A percentile compares a stretch with the other conserved stretches of the same genome.
Evolutionary conservation across 2,888 invertebrate genomes (phyloP).

Genomic region (Cremastinae sp.): DNA sequence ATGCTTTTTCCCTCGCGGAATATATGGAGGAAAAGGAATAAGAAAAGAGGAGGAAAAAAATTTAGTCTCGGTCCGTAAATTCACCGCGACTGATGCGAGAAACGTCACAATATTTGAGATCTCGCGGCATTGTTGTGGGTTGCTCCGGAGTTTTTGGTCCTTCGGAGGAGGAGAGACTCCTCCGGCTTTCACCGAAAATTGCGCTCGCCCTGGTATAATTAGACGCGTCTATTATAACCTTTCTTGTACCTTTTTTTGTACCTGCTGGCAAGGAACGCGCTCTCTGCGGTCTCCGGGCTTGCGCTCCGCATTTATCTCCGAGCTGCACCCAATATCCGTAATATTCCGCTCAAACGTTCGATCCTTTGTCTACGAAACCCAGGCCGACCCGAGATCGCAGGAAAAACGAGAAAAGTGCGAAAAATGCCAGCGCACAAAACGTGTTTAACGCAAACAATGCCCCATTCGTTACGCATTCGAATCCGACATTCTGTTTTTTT

Average conservation of each 20-base stretch:
- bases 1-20: slow-evolving; percentile 54
- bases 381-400: slow-evolving; percentile 4
- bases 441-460: slow-evolving; percentile 20
- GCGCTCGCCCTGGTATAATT: slow-evolving; percentile 49
- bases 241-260: slow-evolving; percentile 27
- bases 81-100: slow-evolving; percentile 50
- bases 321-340: slow-evolving; percentile 18
- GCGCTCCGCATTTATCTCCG: neutral
- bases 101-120: slow-evolving; percentile 62
- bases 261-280: neutral
- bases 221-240: slow-evolving; percentile 43
- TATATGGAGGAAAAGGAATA: neutral
- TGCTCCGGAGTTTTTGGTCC: slow-evolving; percentile 30
- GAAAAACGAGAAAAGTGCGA: slow-evolving; percentile 21
- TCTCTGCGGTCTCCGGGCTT: slow-evolving; percentile 10
- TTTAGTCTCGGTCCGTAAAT: slow-evolving; percentile 34
- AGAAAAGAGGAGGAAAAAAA: slow-evolving; percentile 10
- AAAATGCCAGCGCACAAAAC: slow-evolving; percentile 20
- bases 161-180: slow-evolving; percentile 9
- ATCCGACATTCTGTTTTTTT: no score
- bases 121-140: slow-evolving; percentile 56
- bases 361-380: slow-evolving; percentile 25
- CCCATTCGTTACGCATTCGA: slow-evolving; percentile 21
- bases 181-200: slow-evolving; percentile 55
- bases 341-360: slow-evolving; percentile 18